Evolutionary conservation across 53 echinoderm and acorn worm genomes (phyloP).

Genomic region (Crossaster papposus): DNA sequence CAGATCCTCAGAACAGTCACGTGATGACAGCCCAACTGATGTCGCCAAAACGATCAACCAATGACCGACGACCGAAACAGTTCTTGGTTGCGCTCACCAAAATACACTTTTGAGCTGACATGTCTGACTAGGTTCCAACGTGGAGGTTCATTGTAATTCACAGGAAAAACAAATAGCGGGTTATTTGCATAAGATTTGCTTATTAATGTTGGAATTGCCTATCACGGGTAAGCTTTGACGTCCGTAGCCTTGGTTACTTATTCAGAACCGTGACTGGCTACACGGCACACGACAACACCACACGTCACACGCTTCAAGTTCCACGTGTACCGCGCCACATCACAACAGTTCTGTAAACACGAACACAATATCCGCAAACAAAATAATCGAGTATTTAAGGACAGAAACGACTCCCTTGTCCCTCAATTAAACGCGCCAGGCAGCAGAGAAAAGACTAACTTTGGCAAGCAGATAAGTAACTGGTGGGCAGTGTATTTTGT

Average conservation of each 20-base stretch:
- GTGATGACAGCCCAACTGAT: too few relatives aligned
- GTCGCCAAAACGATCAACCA: too few relatives aligned
- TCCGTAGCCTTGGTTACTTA: not conserved
- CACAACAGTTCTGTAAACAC: not conserved
- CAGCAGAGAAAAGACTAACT: not conserved
- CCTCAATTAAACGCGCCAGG: not conserved
- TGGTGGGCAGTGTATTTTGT: not conserved
- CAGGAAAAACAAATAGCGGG: too few relatives aligned
- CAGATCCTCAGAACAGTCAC: too few relatives aligned
- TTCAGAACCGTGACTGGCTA: not conserved
- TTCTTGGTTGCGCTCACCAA: too few relatives aligned
- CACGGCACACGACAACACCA: not conserved
- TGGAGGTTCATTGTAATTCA: conserved; percentile 19
- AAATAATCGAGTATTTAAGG: not conserved
- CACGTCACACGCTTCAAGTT: conserved; percentile 8
- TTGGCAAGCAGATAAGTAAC: not conserved
- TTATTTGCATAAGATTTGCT: not conserved
- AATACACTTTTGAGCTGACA: too few relatives aligned
- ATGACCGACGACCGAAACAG: too few relatives aligned
- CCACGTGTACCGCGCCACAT: conserved; percentile 52
- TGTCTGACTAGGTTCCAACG: conserved; percentile 21
- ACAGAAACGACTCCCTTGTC: not conserved
- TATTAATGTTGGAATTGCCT: conserved; percentile 16
- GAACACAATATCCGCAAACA: not conserved
- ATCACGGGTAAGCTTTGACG: conserved; percentile 6